A percentile compares a stretch with the other conserved stretches of the same genome.
These are phyloP conservation scores for Papilio aristodemus DNA, from an alignment of 1,140 invertebrate genomes.

Conservation along the genomic window DNA sequence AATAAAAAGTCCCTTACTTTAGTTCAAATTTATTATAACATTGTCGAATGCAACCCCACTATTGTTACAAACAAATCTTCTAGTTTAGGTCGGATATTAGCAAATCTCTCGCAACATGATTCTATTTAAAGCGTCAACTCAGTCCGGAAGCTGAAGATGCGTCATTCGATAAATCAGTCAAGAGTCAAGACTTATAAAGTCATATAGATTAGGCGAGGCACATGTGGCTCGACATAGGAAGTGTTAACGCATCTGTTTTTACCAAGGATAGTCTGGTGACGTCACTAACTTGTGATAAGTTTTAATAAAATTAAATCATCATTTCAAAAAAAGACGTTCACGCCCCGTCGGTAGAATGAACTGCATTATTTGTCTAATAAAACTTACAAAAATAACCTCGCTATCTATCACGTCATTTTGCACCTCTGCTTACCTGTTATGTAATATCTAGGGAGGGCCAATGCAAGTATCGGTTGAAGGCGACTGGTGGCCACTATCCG, in stretches of 20 bases:
- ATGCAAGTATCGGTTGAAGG: neutral
- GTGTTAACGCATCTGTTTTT: conserved; percentile 13
- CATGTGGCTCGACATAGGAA: conserved; percentile 22
- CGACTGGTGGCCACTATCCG: conserved; percentile 22
- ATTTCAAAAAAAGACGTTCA: neutral
- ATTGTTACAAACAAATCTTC: neutral
- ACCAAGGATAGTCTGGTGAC: neutral
- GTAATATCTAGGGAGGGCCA: no score
- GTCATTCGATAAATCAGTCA: conserved; percentile 34
- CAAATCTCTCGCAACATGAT: neutral
- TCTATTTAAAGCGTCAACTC: conserved; percentile 9
- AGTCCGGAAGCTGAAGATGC: conserved; percentile 26
- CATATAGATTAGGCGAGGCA: conserved; percentile 29
- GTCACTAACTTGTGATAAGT: neutral
- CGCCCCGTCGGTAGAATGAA: neutral
- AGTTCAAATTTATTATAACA: neutral
- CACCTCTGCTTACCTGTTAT: no score
- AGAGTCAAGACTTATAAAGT: conserved; percentile 28
- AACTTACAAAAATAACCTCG: no score
- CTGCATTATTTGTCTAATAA: no score
- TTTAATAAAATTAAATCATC: neutral
- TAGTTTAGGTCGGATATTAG: neutral
- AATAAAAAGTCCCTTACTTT: neutral
- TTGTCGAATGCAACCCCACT: neutral
- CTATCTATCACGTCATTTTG: no score